phyloP scores from a whole-genome alignment of 2,888 invertebrate species.

The Galeopsomyia nigrocyanea region DNA sequence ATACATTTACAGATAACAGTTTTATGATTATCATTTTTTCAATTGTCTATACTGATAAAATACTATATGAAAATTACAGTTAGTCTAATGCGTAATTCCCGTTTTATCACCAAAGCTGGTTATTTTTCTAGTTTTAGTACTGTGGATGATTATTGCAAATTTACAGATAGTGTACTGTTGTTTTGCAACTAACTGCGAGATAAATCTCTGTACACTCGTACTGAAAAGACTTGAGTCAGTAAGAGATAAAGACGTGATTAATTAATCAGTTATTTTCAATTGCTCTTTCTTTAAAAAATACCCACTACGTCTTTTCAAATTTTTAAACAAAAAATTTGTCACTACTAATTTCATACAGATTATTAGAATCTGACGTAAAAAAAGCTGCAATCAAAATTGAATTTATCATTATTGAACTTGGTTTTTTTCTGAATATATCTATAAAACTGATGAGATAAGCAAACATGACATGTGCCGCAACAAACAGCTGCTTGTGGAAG shows the following conservation, averaged over 20 bases:
- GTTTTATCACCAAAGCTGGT: no score
- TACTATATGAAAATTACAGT: background rate
- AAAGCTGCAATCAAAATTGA: background rate
- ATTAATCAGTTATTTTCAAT: conserved; percentile 2
- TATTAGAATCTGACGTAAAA: background rate
- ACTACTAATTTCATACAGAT: background rate
- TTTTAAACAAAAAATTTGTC: conserved; percentile 4
- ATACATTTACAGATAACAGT: background rate
- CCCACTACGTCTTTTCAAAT: background rate
- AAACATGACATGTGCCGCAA: conserved; percentile 11
- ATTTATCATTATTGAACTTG: background rate
- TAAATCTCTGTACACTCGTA: no score
- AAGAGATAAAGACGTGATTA: conserved; percentile 6
- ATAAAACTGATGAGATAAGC: conserved; percentile 29
- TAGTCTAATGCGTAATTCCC: background rate
- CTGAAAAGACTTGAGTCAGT: background rate
- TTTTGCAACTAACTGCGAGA: no score
- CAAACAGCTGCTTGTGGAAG: conserved; percentile 20
- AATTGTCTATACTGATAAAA: background rate
- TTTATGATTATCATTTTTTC: background rate
- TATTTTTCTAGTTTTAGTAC: background rate
- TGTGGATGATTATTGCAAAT: background rate
- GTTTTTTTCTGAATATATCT: background rate
- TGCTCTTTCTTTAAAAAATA: no score
- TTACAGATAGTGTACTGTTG: background rate